A percentile compares a stretch with the other conserved stretches of the same genome.
phyloP scores from a whole-genome alignment of 2,797 vertebrate genomes.

The Bovichtus variegatus region DNA sequence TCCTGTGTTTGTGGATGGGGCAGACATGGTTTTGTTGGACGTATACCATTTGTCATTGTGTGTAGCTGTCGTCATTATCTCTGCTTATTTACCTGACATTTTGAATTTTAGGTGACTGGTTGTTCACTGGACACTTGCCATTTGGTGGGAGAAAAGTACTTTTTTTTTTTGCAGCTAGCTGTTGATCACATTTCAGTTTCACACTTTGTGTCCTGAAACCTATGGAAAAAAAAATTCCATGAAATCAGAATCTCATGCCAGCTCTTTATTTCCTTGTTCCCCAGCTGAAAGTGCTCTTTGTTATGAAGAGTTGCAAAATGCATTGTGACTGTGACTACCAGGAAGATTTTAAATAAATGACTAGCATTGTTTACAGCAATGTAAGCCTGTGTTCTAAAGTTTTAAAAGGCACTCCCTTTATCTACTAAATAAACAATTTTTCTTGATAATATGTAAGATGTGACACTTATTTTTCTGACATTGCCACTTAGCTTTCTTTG shows the following conservation, averaged over 20 bases:
- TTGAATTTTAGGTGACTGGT: neutral
- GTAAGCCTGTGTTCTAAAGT: neutral
- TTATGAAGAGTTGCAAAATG: neutral
- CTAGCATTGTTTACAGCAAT: neutral
- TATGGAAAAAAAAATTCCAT: neutral
- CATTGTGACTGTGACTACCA: neutral
- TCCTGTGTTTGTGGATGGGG: neutral
- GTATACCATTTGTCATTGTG: neutral
- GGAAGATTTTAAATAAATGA: neutral
- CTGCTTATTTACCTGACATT: neutral
- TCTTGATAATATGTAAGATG: neutral
- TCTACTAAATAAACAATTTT: constrained; percentile 34
- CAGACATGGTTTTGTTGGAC: neutral
- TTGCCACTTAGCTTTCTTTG: neutral
- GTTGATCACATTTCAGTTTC: neutral
- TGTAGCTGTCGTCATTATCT: neutral
- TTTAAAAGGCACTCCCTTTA: neutral
- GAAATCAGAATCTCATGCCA: neutral
- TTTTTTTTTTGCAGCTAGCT: neutral
- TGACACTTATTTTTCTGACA: neutral
- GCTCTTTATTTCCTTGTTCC: constrained; percentile 4
- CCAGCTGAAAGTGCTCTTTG: neutral
- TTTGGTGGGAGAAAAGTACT: neutral
- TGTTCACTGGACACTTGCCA: neutral
- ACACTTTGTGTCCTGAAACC: neutral